A percentile compares a stretch with the other conserved stretches of the same genome.
Evolutionary conservation across 2,113 vertebrate genomes (phyloP).

Genomic region (Onychorhynchus coronatus): DNA sequence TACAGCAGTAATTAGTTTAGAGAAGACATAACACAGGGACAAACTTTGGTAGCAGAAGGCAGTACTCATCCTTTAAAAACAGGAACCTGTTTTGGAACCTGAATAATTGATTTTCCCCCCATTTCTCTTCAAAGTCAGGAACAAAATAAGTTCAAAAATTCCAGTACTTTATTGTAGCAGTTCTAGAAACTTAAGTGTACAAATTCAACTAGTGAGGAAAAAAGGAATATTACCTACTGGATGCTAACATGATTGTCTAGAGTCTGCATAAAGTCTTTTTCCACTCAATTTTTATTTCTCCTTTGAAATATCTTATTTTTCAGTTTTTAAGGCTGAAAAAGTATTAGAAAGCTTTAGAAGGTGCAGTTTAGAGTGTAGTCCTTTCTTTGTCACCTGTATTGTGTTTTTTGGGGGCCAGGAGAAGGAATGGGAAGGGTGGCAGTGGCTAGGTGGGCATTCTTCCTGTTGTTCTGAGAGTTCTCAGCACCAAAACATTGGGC

Average conservation of each 20-base stretch:
- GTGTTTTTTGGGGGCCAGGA: not conserved
- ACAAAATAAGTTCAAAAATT: not conserved
- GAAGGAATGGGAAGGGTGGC: not conserved
- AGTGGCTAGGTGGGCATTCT: not conserved
- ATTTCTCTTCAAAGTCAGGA: not conserved
- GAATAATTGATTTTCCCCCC: not conserved
- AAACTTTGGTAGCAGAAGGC: not conserved
- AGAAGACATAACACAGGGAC: not conserved
- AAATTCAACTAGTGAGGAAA: not conserved
- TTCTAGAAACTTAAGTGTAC: not conserved
- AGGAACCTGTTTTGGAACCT: not conserved
- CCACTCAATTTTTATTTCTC: not conserved
- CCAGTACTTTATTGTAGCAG: not conserved
- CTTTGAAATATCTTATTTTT: not conserved
- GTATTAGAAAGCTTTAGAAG: not conserved
- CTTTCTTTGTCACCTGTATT: not conserved
- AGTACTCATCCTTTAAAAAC: not conserved
- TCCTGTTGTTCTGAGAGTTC: not conserved
- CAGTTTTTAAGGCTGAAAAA: not conserved
- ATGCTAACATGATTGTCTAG: not conserved
- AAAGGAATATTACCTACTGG: not conserved
- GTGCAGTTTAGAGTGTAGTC: not conserved
- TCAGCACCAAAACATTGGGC: not conserved
- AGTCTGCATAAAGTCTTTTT: not conserved
- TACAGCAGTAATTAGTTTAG: not conserved